These are phyloP conservation scores for Pandemis corylana DNA, from an alignment of 2,888 invertebrate species.

Conservation along the genomic window DNA sequence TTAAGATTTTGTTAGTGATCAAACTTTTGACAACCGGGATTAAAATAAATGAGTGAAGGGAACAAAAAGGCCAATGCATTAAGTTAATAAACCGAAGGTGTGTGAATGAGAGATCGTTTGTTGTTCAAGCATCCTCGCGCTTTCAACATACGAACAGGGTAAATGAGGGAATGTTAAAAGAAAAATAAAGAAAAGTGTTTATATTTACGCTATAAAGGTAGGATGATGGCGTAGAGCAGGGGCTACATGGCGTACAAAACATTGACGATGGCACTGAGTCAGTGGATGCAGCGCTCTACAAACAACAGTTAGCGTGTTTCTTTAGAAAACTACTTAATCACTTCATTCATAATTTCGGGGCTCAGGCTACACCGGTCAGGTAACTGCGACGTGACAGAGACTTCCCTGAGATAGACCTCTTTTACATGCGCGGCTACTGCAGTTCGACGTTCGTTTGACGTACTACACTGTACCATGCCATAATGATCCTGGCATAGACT, in stretches of 20 bases:
- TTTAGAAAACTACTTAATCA: conserved; percentile 32
- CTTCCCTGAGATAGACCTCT: too few relatives aligned
- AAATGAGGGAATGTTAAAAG: conserved; percentile 7
- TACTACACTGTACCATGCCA: too few relatives aligned
- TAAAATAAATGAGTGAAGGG: background rate
- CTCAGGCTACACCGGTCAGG: background rate
- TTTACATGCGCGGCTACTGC: too few relatives aligned
- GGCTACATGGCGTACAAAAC: conserved; percentile 80
- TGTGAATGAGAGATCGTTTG: conserved; percentile 21
- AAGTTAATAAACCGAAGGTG: conserved; percentile 3
- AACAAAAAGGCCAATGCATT: background rate
- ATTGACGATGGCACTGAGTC: conserved; percentile 77
- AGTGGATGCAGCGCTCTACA: conserved; percentile 68
- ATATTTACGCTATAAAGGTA: conserved; percentile 84
- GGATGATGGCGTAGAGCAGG: conserved; percentile 72
- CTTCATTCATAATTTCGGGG: conserved; percentile 2
- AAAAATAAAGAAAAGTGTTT: conserved; percentile 54
- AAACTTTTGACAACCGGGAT: background rate
- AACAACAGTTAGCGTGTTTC: conserved; percentile 61
- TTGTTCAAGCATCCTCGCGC: conserved; percentile 17
- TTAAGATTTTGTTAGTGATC: background rate
- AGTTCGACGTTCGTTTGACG: too few relatives aligned
- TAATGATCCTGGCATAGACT: too few relatives aligned
- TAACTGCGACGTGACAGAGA: too few relatives aligned
- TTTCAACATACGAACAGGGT: conserved; percentile 12